Base-by-base conservation (phyloP, 2,797 vertebrate species). In the Gambusia yucatana region DNA sequence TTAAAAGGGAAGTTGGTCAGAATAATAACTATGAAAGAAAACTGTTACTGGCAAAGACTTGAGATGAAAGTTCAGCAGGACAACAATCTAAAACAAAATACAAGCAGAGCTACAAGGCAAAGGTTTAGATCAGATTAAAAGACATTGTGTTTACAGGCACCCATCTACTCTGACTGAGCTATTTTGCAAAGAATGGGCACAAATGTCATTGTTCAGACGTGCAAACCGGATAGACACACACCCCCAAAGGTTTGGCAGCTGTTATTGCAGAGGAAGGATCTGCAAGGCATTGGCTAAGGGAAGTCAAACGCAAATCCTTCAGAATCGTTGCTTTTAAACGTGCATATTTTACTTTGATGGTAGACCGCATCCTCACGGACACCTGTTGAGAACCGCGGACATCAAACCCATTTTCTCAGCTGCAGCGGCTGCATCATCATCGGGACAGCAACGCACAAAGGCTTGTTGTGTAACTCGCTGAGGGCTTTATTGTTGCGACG, bases 391-490 rank as follows among this genome's bases (percentile, higher is more conserved):
- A 36, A 77, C 36, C 55, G 7, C 28, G 63, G 47, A 75, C 46
- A 43, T 86, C 79, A 65, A 36, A 63, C 61, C 61, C 25, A 67
- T 77, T 47, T 47, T 20, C 33, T 73, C 25, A 55, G 69, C 61
- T 82, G 80, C 81, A 28, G 82, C 86, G 16, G 79, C 82, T n/a
- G 75, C 89, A 89, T 84, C 85, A 81, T 87, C 87, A 78, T 83
- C 82, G 72, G 73, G 76, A 76, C 79, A 61, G 78, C 61, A 61
- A 81, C 50, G 91, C 86, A 95, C 93, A 96, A 95, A 94, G 94
- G 92, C 88, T 91, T 67, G 72, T 95, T 96, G 96, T 95, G 85
- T 86, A 92, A 93, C 93, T 95, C 91, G 95, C 93, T 94, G 93
- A 88, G 89, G 85, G 88, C 91, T 94, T 91, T 93, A 46, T 83